Base-by-base conservation (phyloP, 2,113 vertebrate genomes). In the Sisor rabdophorus region DNA sequence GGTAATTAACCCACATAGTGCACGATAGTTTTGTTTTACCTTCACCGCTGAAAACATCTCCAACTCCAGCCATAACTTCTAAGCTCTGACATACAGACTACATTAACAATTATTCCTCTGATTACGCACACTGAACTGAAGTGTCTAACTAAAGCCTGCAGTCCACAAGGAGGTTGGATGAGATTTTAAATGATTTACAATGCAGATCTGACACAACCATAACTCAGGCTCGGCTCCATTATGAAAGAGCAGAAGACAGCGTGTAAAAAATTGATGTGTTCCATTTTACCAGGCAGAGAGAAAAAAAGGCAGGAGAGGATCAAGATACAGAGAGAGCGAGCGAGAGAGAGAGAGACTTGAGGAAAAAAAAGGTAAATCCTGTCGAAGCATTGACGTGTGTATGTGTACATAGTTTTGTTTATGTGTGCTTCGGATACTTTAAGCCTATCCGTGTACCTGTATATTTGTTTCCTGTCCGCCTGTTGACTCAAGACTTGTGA, bases 241-340 rank as follows among this genome's bases (percentile, higher is more conserved):
- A 75, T 77, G 54, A 82, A 74, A 59, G 71, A 50, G 59, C 32
- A 44, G 48, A 79, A 76, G 72, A 75, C 61, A 44, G 50, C 20
- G 53, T 64, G 48, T 75, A 71, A 81, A 80, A 81, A 79, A 84
- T 81, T 69, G 16, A 83, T 81, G 76, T 80, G 82, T 40, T 80
- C 80, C 79, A 79, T 76, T 79, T 81, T 73, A 64, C 40, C 63
- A 59, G 55, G 64, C n/a, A n/a, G 71, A 20, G 2, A 16, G 53
- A 11, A 63, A 68, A 48, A 71, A 75, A 30, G 74, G 81, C 74
- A 81, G 81, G 48, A 81, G 83, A 72, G 80, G 69, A 77, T 69
- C 80, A 83, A 79, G 78, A 84, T 77, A 79, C 85, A 77, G 26
- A 75, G 24, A 82, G 73, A 81, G 82, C 58, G 61, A 15, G 2